These are phyloP conservation scores for Nephotettix cincticeps DNA, from an alignment of 1,140 invertebrate species.

Conservation along the genomic window DNA sequence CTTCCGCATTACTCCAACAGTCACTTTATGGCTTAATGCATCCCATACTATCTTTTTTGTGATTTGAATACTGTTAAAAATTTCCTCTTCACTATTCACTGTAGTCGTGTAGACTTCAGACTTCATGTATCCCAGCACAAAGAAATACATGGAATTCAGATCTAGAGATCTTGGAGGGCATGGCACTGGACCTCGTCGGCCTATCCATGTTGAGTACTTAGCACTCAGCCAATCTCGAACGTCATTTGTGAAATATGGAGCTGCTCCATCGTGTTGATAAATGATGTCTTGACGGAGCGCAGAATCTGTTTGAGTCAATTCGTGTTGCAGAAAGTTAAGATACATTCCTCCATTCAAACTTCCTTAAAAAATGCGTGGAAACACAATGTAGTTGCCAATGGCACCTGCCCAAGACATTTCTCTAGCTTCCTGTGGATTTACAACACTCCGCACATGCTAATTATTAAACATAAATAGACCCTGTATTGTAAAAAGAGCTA, in stretches of 20 bases:
- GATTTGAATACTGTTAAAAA: background rate
- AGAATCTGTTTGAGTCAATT: background rate
- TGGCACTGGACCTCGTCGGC: slow-evolving; percentile 38
- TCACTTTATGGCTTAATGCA: background rate
- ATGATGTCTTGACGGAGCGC: background rate
- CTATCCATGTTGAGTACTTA: slow-evolving; percentile 38
- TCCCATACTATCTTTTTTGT: background rate
- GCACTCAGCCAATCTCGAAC: slow-evolving; percentile 29
- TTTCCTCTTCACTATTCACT: background rate
- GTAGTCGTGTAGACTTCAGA: background rate
- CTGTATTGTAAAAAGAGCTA: background rate
- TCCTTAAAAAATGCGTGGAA: background rate
- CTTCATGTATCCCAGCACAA: too few species aligned
- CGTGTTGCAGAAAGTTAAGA: background rate
- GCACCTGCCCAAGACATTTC: background rate
- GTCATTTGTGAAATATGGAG: slow-evolving; percentile 37
- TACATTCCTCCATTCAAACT: background rate
- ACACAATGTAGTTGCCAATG: background rate
- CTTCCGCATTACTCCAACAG: background rate
- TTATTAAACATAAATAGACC: background rate
- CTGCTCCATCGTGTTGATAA: slow-evolving; percentile 41
- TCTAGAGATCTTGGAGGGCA: slow-evolving; percentile 43
- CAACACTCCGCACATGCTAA: background rate
- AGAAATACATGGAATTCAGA: too few species aligned
- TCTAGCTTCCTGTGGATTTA: too few species aligned